Evolutionary conservation across 2,888 invertebrate species (phyloP), one percentile per base, ranked within the genome.

Genomic region (Agonopterix arenella): DNA sequence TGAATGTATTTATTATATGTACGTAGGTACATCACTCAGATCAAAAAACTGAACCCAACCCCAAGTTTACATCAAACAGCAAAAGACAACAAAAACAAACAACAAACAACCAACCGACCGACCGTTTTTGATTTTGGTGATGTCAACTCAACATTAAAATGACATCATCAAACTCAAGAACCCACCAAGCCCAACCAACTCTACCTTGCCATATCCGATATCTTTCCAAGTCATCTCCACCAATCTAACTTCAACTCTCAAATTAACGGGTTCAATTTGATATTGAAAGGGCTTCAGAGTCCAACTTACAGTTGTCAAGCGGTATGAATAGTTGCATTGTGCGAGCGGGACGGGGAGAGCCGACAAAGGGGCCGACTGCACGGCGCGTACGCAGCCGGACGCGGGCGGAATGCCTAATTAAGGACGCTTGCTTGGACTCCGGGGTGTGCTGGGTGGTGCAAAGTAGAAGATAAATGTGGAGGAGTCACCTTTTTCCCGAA

Each of bases 361-460:
- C 48, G 40, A 83, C 88, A 88, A 88, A 84, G 83, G 70, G 70
- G 77, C 85, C 86, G 85, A 79, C 77, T 63, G 74, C 70, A 67
- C 70, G 75, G 83, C 79, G 81, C 81, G 80, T 76, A 81, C 83
- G 85, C 77, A 73, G 73, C 81, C 85, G 80, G 84, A 84, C 84
- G 85, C 80, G 73, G 68, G 65, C 70, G 80, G 88, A 88, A 88
- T 88, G 83, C 84, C 84, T 88, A 88, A 88, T 88, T 88, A 86
- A 85, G 83, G 78, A 84, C 85, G 85, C 83, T 88, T 86, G 88
- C 84, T 80, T 80, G 83, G 83, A 83, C 79, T 73, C 62, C 58
- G 61, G 66, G 61, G 62, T 65, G 61, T 52, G 59, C 60, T 43
- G 58, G 52, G 49, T 61, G 68, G 68, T 60, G 40, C 56, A 61